phyloP scores from a whole-genome alignment of 2,797 vertebrate genomes.

The Gallirallus australis region DNA sequence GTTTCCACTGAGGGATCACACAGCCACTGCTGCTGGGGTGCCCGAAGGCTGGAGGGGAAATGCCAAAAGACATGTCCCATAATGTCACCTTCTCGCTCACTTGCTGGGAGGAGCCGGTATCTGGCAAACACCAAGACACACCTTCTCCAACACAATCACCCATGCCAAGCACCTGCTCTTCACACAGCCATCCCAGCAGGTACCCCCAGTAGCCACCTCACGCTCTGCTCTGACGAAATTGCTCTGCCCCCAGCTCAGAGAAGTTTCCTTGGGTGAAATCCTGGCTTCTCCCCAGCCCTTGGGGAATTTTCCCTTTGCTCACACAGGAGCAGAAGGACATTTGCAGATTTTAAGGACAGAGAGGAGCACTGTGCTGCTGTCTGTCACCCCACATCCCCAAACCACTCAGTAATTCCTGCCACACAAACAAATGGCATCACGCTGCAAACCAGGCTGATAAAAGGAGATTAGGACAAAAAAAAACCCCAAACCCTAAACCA shows the following conservation, averaged over 20 bases:
- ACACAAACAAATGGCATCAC: fast-evolving
- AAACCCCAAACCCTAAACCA: not conserved
- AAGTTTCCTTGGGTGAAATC: not conserved
- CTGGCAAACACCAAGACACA: fast-evolving
- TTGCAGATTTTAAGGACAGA: not conserved
- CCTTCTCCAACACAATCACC: not conserved
- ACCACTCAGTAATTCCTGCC: not conserved
- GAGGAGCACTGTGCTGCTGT: not conserved
- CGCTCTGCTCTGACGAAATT: not conserved
- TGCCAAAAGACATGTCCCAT: not conserved
- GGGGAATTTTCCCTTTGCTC: not conserved
- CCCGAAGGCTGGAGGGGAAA: not conserved
- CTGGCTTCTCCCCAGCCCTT: not conserved
- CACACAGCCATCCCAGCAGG: not conserved
- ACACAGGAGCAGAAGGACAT: not conserved
- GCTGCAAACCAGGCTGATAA: not conserved
- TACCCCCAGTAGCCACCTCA: fast-evolving
- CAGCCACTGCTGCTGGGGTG: not conserved
- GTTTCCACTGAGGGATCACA: not conserved
- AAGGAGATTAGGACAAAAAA: not conserved
- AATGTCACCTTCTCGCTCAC: fast-evolving
- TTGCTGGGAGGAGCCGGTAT: not conserved
- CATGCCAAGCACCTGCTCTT: not conserved
- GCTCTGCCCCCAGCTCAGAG: not conserved
- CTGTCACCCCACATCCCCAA: not conserved